Conservation (phyloP, 2,113 vertebrate species). For the Nycticebus coucang region DNA sequence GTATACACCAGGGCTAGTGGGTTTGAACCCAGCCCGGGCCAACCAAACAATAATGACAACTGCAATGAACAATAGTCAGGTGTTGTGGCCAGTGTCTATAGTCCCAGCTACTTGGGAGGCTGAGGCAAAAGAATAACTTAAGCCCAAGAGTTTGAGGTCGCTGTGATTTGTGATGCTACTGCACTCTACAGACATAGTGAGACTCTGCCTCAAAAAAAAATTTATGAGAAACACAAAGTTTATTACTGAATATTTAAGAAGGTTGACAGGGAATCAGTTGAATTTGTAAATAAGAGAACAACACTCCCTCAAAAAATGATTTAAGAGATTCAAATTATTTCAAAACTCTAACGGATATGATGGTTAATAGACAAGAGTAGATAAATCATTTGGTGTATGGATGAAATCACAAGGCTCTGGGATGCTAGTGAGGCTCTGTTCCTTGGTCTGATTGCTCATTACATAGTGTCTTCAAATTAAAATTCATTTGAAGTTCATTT, state of each 20-base stretch:
- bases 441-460: not conserved
- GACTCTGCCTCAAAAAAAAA: not conserved
- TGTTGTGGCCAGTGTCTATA: too few species aligned
- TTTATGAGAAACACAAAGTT: not conserved
- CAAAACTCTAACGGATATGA: not conserved
- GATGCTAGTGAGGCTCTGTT: not conserved
- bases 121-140: too few species aligned
- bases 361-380: not conserved
- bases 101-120: too few species aligned
- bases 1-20: too few species aligned
- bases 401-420: rapidly evolving
- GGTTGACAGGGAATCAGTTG: not conserved
- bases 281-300: not conserved
- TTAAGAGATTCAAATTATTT: not conserved
- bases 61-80: too few species aligned
- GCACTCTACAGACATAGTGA: too few species aligned
- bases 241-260: not conserved
- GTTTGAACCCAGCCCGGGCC: too few species aligned
- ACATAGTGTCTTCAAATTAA: not conserved
- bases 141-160: too few species aligned
- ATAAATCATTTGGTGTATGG: rapidly evolving
- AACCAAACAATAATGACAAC: too few species aligned
- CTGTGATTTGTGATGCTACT: too few species aligned
- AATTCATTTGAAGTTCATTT: not conserved
- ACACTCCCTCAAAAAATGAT: not conserved